Conservation (phyloP, 2,113 vertebrate genomes). For the Pseudopipra pipra region DNA sequence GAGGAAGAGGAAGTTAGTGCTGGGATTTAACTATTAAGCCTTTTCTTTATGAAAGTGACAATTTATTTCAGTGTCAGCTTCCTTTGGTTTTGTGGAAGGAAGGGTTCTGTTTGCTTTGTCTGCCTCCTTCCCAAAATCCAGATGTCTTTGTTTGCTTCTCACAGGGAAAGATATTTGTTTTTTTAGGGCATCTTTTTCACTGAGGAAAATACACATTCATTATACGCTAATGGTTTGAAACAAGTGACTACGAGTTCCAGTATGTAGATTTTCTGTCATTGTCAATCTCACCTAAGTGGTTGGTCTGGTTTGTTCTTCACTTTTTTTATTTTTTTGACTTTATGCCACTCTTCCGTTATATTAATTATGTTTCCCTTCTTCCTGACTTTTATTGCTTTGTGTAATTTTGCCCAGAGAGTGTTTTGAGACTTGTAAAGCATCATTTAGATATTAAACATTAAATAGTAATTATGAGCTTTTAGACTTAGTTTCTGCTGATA, state of each 20-base stretch:
- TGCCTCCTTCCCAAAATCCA: neutral
- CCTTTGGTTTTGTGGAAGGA: neutral
- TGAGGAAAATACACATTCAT: neutral
- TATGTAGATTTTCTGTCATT: neutral
- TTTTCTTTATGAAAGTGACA: neutral
- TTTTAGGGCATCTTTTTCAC: neutral
- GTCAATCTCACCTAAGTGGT: neutral
- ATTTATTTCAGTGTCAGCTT: neutral
- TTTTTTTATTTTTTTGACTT: neutral
- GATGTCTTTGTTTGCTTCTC: neutral
- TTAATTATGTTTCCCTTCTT: neutral
- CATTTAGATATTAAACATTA: constrained; percentile 34
- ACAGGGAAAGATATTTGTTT: neutral
- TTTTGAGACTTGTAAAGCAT: constrained; percentile 34
- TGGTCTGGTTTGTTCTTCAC: neutral
- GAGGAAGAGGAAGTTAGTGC: neutral
- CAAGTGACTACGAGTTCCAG: neutral
- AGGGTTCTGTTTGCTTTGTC: neutral
- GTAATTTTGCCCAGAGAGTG: neutral
- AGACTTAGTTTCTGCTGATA: constrained; percentile 16
- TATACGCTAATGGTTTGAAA: neutral
- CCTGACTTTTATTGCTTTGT: neutral
- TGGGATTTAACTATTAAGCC: neutral
- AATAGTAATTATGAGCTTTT: constrained; percentile 47
- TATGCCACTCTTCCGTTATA: neutral